These are phyloP conservation scores for Nemotelus nigrinus DNA, from an alignment of 2,888 invertebrate genomes.

Conservation along the genomic window DNA sequence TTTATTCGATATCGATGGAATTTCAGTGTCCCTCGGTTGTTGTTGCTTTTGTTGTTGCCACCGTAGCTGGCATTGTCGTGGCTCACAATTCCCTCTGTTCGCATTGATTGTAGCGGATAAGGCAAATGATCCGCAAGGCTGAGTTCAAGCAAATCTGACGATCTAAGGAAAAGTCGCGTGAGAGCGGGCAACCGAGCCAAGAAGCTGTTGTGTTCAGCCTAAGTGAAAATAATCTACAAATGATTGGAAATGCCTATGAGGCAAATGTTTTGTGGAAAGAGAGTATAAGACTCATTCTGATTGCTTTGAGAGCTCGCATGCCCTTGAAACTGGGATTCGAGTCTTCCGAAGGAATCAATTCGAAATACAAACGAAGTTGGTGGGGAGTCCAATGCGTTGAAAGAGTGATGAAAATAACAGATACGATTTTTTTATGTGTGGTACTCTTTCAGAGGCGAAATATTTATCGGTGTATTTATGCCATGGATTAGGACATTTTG, in stretches of 20 bases:
- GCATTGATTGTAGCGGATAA: slow-evolving; percentile 31
- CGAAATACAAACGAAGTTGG: too few species aligned
- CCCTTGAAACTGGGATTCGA: slow-evolving; percentile 5
- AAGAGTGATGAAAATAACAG: not conserved
- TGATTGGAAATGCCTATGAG: slow-evolving; percentile 47
- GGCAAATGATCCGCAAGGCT: slow-evolving; percentile 2
- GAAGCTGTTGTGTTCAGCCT: slow-evolving; percentile 28
- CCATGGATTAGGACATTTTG: slow-evolving; percentile 41
- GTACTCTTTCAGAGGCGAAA: slow-evolving; percentile 36
- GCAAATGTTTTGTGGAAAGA: not conserved
- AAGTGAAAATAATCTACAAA: slow-evolving; percentile 49
- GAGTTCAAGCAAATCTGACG: too few species aligned
- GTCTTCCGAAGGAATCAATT: not conserved
- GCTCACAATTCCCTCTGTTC: not conserved
- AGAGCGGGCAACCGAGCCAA: not conserved
- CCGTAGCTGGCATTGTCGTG: not conserved
- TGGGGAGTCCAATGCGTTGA: too few species aligned
- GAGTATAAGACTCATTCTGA: not conserved
- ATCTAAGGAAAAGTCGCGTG: too few species aligned
- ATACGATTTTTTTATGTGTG: slow-evolving; percentile 23
- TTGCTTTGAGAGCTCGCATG: not conserved
- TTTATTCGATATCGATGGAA: slow-evolving; percentile 1
- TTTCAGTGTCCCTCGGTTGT: not conserved
- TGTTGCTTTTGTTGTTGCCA: not conserved
- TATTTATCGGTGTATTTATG: slow-evolving; percentile 45